Conservation (phyloP, 2,113 vertebrate genomes). For the Psilopsiagon aymara region DNA sequence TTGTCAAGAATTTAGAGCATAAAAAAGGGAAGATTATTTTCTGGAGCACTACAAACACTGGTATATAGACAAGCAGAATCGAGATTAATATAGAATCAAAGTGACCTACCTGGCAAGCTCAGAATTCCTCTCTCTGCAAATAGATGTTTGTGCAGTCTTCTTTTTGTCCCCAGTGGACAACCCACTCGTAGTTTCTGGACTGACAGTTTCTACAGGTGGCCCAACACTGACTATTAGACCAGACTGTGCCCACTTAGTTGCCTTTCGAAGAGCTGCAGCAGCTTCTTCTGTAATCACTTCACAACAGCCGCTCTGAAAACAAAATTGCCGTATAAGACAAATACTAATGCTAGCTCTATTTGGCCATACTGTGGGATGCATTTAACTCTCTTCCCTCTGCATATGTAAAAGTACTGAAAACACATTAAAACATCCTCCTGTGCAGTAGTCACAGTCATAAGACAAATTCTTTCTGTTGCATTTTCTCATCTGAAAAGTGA, state of each 20-base stretch:
- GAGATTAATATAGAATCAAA: not conserved
- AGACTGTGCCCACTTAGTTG: constrained; percentile 97
- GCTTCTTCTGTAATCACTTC: constrained; percentile 97
- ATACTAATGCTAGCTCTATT: not conserved
- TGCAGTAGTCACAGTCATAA: not conserved
- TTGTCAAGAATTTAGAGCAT: not conserved
- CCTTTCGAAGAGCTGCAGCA: constrained; percentile 90
- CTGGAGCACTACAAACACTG: not conserved
- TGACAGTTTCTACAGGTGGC: constrained; percentile 86
- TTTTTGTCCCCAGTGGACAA: constrained; percentile 93
- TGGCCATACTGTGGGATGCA: not conserved
- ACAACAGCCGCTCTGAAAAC: constrained; percentile 89
- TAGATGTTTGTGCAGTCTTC: constrained; percentile 93
- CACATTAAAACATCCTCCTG: not conserved
- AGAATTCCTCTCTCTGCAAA: constrained; percentile 93
- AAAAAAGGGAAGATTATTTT: not conserved
- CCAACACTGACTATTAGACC: constrained; percentile 96
- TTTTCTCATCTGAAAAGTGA: not conserved
- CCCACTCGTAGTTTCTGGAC: constrained; percentile 84
- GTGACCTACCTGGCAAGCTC: constrained; percentile 88
- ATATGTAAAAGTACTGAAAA: not conserved
- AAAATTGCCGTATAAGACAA: not conserved
- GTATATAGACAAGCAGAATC: not conserved
- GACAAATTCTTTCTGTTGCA: not conserved
- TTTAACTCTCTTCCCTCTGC: not conserved